Evolutionary conservation across 2,888 invertebrate species (phyloP), one percentile per base, ranked within the genome.

Genomic region (Lycophotia porphyrea): DNA sequence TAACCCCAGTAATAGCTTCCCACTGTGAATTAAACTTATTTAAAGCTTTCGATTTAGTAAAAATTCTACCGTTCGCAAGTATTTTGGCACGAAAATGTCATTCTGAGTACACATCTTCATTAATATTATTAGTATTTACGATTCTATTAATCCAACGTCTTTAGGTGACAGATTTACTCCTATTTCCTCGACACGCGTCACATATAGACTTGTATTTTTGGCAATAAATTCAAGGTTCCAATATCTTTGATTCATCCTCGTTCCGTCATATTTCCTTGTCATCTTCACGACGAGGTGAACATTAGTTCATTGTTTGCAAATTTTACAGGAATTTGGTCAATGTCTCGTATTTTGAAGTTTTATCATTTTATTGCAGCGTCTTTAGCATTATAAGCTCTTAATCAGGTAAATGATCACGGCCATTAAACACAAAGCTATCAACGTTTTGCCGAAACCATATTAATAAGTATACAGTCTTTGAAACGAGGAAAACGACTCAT

Each of bases 301-400:
- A 61, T 81, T 74, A 81, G 70, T 78, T 81, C 78, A 82, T 84
- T 88, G 88, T 88, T 87, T 88, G 88, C 83, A 78, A 85, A 87
- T 87, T 84, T 82, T 82, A 70, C 71, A 78, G 79, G 76, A 81
- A 76, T 78, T 61, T 79, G 65, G 66, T 70, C 84, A 74, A 84
- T 80, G 86, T 66, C 76, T 78, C 21, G 67, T 61, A 77, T 76
- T 76, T 76, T 78, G 71, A 67, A 58, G 76, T 72, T 81, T 86
- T 79, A 79, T 76, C 76, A 58, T 52, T 79, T 79, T 78, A 78
- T 42, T 79, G 66, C 47, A 63, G 24, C 44, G 71, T 74, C 73
- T 76, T 76, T 55, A 84, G 76, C 71, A 74, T 81, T 36, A 49
- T 83, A 71, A 83, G 71, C 82, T 74, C 76, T 76, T 83, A 84